These are phyloP conservation scores for Probosciger aterrimus DNA, from an alignment of 2,113 vertebrate genomes.

Conservation along the genomic window DNA sequence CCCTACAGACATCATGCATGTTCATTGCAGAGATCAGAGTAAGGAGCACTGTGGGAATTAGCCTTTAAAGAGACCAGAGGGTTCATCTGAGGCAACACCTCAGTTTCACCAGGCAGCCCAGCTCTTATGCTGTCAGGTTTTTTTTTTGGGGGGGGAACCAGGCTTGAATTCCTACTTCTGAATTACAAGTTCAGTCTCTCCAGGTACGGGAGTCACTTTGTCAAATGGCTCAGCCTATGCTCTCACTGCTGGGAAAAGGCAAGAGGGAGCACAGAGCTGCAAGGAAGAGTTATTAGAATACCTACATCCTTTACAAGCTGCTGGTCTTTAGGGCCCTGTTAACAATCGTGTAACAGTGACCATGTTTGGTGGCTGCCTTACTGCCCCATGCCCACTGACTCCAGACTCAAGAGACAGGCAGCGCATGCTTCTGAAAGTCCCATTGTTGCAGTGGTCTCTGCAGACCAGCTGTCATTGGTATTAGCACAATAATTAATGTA, in stretches of 20 bases:
- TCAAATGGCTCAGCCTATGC: rapidly evolving
- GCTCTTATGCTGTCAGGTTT: not conserved
- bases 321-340: not conserved
- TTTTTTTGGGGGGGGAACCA: not conserved
- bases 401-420: not conserved
- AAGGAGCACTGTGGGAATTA: not conserved
- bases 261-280: not conserved
- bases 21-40: not conserved
- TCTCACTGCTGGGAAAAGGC: not conserved
- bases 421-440: not conserved
- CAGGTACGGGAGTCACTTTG: not conserved
- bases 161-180: not conserved
- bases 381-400: not conserved
- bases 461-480: not conserved
- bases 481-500: not conserved
- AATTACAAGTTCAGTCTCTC: not conserved
- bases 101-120: not conserved
- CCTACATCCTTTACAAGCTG: not conserved
- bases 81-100: not conserved
- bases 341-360: not conserved
- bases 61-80: rapidly evolving
- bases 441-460: not conserved
- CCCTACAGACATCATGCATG: not conserved
- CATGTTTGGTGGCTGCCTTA: not conserved
- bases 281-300: not conserved